Base-by-base conservation (phyloP, 1,140 invertebrate species). In the Drosophila chauvacae region DNA sequence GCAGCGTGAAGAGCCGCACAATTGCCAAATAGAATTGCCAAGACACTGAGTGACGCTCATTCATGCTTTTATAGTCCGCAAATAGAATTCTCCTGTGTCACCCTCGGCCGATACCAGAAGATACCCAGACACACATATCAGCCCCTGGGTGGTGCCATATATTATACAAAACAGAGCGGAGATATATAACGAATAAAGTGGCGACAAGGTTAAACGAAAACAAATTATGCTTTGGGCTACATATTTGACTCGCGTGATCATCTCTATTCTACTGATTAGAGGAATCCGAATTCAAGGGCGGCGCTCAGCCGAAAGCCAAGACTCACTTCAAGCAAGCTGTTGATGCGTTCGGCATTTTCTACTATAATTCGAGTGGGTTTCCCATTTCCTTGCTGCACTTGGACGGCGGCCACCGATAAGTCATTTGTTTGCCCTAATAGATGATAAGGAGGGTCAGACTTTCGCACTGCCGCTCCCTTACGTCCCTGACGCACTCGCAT, bases 381-480 rank as follows among this genome's bases (percentile, higher is more conserved):
- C 35, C 45, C 37, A 71, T 50, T 72, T 50, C 53, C 70, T 42
- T 18, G n/a, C 44, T 55, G 66, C 68, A 60, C 5, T 51, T 42
- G 66, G 20, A 56, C 20, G 53, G 9, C 53, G 35, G 37, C 9
- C n/a, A 26, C 28, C 66, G 70, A 73, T 73, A 73, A 73, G 68
- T 72, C 55, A 47, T 41, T 72, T 72, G 55, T 60, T 37, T 42
- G 66, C 55, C 70, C 68, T 51, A 72, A 72, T 73, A 72, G 66
- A 72, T 51, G 70, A 73, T 73, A 73, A 73, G 70, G 68, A 72
- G 70, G 68, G 70, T 73, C 70, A 72, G 68, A 9, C 69, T 72
- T 73, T 73, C 26, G 70, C 70, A 59, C 37, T 71, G 66, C 66
- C 69, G 68, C 70, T 60, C 66, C 68, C 70, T 18, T 10, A n/a